Conservation (phyloP, 2,888 invertebrate genomes). For the Nipponacmea schrenckii region DNA sequence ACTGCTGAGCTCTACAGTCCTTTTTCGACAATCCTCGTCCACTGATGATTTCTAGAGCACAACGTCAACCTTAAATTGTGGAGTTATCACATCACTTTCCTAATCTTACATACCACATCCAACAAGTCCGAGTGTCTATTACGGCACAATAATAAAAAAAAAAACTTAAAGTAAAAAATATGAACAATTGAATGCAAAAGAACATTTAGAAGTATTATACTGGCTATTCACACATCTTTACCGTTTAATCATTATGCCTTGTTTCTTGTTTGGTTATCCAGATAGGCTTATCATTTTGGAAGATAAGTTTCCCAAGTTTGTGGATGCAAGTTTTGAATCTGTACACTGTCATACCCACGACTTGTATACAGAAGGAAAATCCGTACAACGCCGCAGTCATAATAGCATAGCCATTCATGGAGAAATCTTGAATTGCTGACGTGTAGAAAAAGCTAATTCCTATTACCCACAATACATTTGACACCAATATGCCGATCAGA, state of each 20-base stretch:
- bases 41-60: too few species aligned
- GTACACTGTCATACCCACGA: constrained; percentile 44
- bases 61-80: too few species aligned
- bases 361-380: constrained; percentile 39
- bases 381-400: constrained; percentile 40
- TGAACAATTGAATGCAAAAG: too few species aligned
- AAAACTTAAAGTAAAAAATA: too few species aligned
- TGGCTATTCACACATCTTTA: too few species aligned
- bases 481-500: constrained; percentile 29
- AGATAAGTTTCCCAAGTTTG: constrained; percentile 30
- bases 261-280: constrained; percentile 29
- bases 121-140: too few species aligned
- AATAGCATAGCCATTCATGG: constrained; percentile 37
- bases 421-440: constrained; percentile 30
- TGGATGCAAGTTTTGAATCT: constrained; percentile 30
- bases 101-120: too few species aligned
- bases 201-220: too few species aligned
- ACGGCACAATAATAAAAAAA: too few species aligned
- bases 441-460: constrained; percentile 38
- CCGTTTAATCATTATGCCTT: constrained; percentile 12
- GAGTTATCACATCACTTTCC: too few species aligned
- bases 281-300: constrained; percentile 32
- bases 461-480: constrained; percentile 38
- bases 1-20: too few species aligned
- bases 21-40: too few species aligned